Evolutionary conservation across 2,888 invertebrate species (phyloP).

Genomic region (Agrenia bidenticulata): DNA sequence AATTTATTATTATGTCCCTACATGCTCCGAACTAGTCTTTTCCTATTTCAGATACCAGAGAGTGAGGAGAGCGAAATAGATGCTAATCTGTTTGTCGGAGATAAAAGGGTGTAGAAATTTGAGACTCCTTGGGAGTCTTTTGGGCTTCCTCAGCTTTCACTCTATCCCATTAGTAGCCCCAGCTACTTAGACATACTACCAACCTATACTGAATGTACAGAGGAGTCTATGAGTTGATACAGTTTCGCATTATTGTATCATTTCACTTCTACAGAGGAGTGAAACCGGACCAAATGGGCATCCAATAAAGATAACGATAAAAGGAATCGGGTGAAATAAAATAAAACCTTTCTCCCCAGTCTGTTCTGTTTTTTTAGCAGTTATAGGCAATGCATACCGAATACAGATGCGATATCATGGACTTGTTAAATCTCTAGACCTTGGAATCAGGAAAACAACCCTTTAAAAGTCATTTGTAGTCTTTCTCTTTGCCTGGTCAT

Average conservation of each 20-base stretch:
- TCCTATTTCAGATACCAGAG: neutral
- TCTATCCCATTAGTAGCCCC: slow-evolving; percentile 42
- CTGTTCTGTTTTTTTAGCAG: neutral
- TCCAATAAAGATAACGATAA: slow-evolving; percentile 12
- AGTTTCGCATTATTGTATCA: too few species aligned
- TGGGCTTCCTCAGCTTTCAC: slow-evolving; percentile 43
- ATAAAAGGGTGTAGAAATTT: slow-evolving; percentile 47
- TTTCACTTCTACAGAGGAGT: neutral
- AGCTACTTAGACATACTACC: too few species aligned
- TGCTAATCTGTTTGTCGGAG: slow-evolving; percentile 8
- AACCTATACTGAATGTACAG: too few species aligned
- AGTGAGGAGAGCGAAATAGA: neutral
- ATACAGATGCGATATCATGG: too few species aligned
- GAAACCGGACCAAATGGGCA: slow-evolving; percentile 8
- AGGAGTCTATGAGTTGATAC: too few species aligned
- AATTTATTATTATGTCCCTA: too few species aligned
- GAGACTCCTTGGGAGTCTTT: slow-evolving; percentile 32
- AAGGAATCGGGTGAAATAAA: neutral
- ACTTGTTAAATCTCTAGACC: too few species aligned
- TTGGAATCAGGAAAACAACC: too few species aligned
- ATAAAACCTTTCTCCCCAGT: neutral
- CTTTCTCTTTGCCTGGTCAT: too few species aligned
- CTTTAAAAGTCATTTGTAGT: too few species aligned
- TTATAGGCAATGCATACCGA: too few species aligned
- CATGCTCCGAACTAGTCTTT: too few species aligned